Percentiles rank a stretch among this genome's conserved stretches.
Evolutionary conservation across 2,888 invertebrate genomes (phyloP).

Genomic region (Mechanitis mazaeus): DNA sequence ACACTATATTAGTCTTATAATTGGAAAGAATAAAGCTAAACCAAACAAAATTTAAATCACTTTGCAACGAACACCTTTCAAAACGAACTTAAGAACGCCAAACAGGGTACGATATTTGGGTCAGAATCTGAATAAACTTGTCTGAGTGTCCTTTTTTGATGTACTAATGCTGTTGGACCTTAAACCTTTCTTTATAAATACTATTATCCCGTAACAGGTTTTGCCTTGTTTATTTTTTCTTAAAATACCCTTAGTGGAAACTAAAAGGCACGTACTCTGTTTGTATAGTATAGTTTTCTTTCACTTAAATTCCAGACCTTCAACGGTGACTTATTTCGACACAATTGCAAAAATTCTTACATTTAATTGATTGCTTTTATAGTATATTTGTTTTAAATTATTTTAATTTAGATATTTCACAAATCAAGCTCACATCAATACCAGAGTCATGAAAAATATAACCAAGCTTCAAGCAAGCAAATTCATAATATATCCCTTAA

Average conservation of each 20-base stretch:
- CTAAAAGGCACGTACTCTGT: conserved; percentile 29
- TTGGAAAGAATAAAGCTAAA: too few species aligned
- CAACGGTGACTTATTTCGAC: conserved; percentile 22
- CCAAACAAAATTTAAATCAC: too few species aligned
- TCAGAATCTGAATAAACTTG: conserved; percentile 18
- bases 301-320: conserved; percentile 20
- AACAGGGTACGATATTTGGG: conserved; percentile 17
- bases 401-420: too few species aligned
- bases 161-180: conserved; percentile 3
- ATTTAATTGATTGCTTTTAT: conserved; percentile 3
- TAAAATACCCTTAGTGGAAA: conserved; percentile 26
- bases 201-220: conserved; percentile 8
- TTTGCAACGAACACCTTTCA: too few species aligned
- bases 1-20: too few species aligned
- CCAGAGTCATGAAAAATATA: too few species aligned
- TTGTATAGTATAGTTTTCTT: conserved; percentile 27
- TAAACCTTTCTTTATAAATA: conserved; percentile 7
- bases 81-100: conserved; percentile 12
- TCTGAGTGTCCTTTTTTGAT: conserved; percentile 20
- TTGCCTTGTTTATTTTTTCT: conserved; percentile 22
- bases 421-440: too few species aligned
- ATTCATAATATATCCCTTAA: too few species aligned
- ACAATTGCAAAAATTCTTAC: conserved; percentile 22
- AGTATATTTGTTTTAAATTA: too few species aligned
- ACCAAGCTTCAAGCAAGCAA: too few species aligned